Evolutionary conservation across 1,140 invertebrate species (phyloP).

Genomic region (Drosophila lini): DNA sequence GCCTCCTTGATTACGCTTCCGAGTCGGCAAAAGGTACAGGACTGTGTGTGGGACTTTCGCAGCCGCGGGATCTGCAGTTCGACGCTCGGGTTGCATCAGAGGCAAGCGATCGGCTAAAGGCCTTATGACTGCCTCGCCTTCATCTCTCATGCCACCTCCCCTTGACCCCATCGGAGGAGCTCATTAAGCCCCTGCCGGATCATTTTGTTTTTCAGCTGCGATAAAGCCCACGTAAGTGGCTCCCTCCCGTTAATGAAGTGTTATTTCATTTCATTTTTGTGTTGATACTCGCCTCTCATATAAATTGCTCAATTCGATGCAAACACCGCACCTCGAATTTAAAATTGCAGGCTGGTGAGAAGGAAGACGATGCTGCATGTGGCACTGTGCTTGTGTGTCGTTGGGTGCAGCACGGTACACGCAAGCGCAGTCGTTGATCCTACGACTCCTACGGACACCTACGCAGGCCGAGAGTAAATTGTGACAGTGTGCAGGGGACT

Average conservation of each 20-base stretch:
- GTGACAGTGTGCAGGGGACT: slow-evolving; percentile 17
- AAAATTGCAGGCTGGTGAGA: slow-evolving; percentile 24
- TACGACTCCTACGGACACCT: slow-evolving; percentile 38
- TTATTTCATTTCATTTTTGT: slow-evolving; percentile 66
- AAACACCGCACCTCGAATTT: slow-evolving; percentile 66
- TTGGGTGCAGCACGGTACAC: slow-evolving; percentile 49
- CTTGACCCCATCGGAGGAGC: slow-evolving; percentile 39
- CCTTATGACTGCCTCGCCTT: slow-evolving; percentile 51
- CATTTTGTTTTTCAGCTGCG: slow-evolving; percentile 56
- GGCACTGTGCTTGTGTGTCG: slow-evolving; percentile 3
- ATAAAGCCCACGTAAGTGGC: slow-evolving; percentile 61
- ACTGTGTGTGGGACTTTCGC: slow-evolving; percentile 20
- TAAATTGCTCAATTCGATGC: slow-evolving; percentile 76
- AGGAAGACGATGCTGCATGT: slow-evolving; percentile 31
- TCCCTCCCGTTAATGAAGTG: slow-evolving; percentile 66
- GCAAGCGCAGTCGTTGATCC: slow-evolving; percentile 40
- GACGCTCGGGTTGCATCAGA: slow-evolving; percentile 21
- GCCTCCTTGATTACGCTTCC: slow-evolving; percentile 47
- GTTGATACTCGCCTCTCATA: slow-evolving; percentile 36
- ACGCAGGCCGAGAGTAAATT: slow-evolving; percentile 47
- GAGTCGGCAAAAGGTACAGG: slow-evolving; percentile 12
- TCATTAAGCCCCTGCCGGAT: slow-evolving; percentile 67
- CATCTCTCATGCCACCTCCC: slow-evolving; percentile 54
- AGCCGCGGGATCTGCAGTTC: not conserved
- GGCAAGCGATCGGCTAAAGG: slow-evolving; percentile 35